Conservation (phyloP, 2,113 vertebrate genomes). For the Cebidichthys violaceus region DNA sequence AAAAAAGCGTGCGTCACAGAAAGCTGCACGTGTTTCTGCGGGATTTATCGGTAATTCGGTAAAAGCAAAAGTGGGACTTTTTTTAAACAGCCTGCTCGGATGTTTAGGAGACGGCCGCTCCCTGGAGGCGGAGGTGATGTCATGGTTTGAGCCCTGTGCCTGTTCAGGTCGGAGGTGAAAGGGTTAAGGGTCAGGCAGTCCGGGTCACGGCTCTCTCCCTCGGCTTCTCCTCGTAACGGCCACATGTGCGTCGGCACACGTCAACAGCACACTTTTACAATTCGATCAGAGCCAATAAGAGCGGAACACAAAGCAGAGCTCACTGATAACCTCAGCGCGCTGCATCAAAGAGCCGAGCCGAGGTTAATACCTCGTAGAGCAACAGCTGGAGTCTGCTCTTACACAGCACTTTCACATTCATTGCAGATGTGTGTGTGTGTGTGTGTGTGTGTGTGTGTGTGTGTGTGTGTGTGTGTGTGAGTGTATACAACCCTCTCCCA, state of each 20-base stretch:
- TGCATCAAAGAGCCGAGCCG: conserved; percentile 46
- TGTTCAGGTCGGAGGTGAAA: conserved; percentile 36
- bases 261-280: conserved; percentile 21
- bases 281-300: conserved; percentile 36
- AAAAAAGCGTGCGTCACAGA: conserved; percentile 67
- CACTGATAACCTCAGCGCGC: conserved; percentile 56
- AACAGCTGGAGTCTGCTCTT: conserved; percentile 63
- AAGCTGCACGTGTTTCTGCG: conserved; percentile 41
- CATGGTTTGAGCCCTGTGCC: conserved; percentile 22
- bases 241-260: conserved; percentile 21
- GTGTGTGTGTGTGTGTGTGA: conserved; percentile 29
- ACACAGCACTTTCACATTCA: conserved; percentile 51
- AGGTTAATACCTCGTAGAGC: conserved; percentile 41
- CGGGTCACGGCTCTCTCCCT: conserved; percentile 16
- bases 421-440: conserved; percentile 20
- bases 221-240: conserved; percentile 20
- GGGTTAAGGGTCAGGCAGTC: conserved; percentile 49
- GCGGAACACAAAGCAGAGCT: conserved; percentile 35
- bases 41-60: conserved; percentile 49
- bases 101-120: conserved; percentile 38
- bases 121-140: conserved; percentile 12
- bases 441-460: conserved; percentile 28
- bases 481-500: neutral
- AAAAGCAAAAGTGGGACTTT: conserved; percentile 42
- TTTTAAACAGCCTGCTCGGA: conserved; percentile 48